Evolutionary conservation across 2,888 invertebrate species (phyloP).

Genomic region (Xylophagus ater): DNA sequence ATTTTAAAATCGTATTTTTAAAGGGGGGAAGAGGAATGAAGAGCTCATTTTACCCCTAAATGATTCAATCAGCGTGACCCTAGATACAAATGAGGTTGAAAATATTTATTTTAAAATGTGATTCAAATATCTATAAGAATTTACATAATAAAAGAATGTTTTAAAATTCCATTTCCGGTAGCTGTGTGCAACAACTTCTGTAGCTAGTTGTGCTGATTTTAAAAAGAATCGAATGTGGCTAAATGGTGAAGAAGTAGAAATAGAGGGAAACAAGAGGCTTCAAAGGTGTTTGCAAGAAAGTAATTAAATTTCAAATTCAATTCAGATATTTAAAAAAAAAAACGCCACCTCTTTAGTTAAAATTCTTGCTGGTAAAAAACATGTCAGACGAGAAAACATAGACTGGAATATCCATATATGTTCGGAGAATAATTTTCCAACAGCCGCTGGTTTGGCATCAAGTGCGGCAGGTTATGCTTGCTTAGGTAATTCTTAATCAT

Average conservation of each 20-base stretch:
- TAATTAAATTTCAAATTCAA: slow-evolving; percentile 34
- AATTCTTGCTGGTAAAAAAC: too few species aligned
- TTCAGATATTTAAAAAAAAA: background rate
- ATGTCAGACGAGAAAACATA: too few species aligned
- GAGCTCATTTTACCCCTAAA: slow-evolving; percentile 86
- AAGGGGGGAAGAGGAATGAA: slow-evolving; percentile 94
- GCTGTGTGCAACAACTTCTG: slow-evolving; percentile 86
- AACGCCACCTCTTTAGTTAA: too few species aligned
- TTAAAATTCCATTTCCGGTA: slow-evolving; percentile 27
- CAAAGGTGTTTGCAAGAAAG: slow-evolving; percentile 64
- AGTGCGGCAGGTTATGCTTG: slow-evolving; percentile 98
- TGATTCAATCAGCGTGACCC: slow-evolving; percentile 88
- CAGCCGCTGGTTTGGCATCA: slow-evolving; percentile 94
- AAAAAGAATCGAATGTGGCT: slow-evolving; percentile 74
- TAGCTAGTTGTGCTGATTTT: slow-evolving; percentile 61
- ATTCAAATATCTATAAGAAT: too few species aligned
- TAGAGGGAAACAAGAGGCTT: slow-evolving; percentile 61
- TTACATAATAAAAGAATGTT: slow-evolving; percentile 14
- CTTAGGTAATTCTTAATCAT: slow-evolving; percentile 42
- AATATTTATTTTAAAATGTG: slow-evolving; percentile 1
- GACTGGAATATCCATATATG: slow-evolving; percentile 70
- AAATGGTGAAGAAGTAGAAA: slow-evolving; percentile 70
- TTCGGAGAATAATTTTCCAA: slow-evolving; percentile 95
- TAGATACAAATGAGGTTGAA: slow-evolving; percentile 65
- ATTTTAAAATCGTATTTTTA: slow-evolving; percentile 21